Percentiles rank a stretch among this genome's conserved stretches.
Evolutionary conservation across 2,113 vertebrate genomes (phyloP).

Genomic region (Carassius auratus): DNA sequence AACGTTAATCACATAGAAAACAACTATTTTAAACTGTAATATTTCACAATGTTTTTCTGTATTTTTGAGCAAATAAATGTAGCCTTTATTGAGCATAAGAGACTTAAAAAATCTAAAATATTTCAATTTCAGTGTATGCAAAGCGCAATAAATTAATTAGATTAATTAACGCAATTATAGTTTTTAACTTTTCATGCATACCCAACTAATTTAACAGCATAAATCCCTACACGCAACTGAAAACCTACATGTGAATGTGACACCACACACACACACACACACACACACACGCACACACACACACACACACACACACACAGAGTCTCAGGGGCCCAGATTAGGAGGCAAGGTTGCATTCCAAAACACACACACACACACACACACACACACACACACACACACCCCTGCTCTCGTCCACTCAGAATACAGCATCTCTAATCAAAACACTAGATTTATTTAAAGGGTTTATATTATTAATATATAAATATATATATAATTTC

Average conservation of each 20-base stretch:
- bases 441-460: background rate
- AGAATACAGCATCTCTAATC: background rate
- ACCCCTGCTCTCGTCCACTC: background rate
- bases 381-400: too few relatives aligned
- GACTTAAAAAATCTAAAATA: too few relatives aligned
- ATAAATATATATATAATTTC: background rate
- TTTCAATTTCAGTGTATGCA: too few relatives aligned
- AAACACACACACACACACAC: background rate
- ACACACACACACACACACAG: background rate
- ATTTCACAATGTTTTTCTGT: background rate
- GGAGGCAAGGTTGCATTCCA: background rate
- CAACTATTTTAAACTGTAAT: background rate
- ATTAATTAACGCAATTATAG: too few relatives aligned
- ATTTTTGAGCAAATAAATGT: background rate
- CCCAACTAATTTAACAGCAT: background rate
- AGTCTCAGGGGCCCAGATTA: background rate
- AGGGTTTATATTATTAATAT: background rate
- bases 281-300: background rate
- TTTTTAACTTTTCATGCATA: background rate
- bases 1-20: too few relatives aligned
- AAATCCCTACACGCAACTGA: background rate
- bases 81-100: too few relatives aligned
- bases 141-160: too few relatives aligned
- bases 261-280: background rate
- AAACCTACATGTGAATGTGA: background rate